Conservation (phyloP, 2,113 vertebrate genomes). For the Brienomyrus longianalis region DNA sequence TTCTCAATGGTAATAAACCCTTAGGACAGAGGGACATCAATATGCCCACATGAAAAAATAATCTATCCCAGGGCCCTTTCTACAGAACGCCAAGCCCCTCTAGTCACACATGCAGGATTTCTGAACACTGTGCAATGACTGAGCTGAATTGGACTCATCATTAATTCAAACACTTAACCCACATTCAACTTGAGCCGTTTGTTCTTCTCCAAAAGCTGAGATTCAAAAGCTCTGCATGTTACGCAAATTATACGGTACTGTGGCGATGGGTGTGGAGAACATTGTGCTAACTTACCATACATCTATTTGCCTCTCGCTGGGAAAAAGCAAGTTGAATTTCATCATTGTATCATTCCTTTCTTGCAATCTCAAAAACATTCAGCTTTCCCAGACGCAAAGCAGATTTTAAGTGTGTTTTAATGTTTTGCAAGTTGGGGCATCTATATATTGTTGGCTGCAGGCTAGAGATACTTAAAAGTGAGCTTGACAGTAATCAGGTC, state of each 20-base stretch:
- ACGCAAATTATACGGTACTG: background rate
- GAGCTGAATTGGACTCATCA: constrained; percentile 8
- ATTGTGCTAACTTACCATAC: background rate
- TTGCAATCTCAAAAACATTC: background rate
- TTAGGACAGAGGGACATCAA: background rate
- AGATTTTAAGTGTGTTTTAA: background rate
- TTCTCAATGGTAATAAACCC: constrained; percentile 6
- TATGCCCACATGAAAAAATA: background rate
- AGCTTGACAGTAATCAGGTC: background rate
- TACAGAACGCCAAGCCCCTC: background rate
- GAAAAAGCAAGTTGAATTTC: background rate
- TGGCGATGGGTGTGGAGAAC: background rate
- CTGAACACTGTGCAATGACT: background rate
- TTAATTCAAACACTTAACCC: constrained; percentile 14
- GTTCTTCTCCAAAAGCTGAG: background rate
- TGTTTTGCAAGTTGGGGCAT: background rate
- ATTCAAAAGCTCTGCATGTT: background rate
- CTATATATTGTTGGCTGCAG: background rate
- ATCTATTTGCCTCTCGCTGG: background rate
- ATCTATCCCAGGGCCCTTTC: background rate
- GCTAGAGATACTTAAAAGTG: background rate
- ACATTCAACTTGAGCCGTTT: background rate
- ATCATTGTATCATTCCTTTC: background rate
- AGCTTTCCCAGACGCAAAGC: background rate
- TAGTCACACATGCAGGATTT: background rate